Evolutionary conservation across 1,140 invertebrate species (phyloP), one percentile per base, ranked within the genome.

Genomic region (Hyposmocoma kahamanoa): DNA sequence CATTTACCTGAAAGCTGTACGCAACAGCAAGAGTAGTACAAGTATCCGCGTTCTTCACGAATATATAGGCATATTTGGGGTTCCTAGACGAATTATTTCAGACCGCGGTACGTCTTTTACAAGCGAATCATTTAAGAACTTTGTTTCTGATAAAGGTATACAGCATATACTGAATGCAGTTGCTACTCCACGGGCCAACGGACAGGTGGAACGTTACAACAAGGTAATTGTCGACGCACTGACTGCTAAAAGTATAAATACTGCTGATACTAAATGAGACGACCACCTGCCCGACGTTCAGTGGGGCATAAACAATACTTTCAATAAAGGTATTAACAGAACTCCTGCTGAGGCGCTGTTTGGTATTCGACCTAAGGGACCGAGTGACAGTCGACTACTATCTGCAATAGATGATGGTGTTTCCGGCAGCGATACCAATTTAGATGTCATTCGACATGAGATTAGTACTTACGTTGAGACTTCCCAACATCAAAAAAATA

Each of bases 21-120:
- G 22, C 6, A 50, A 50, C 10, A 50, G 38, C 0, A 50, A 42
- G 13, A 22, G 24, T 10, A 6, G 15, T 26, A 42, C 47, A 8
- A 42, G 22, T 11, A 50, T 50, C 2, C 42, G 34, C 13, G 26
- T 26, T 2, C n/a, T 42, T 22, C 10, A 24, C 3, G 39, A 50
- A n/a, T 42, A 42, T 42, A 42, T 50, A 22, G 39, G 24, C n/a
- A 50, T 34, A 6, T 50, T 50, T 42, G 36, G 47, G 8, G 36
- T 49, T 28, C 36, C 47, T 2, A n/a, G 47, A 1, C 22, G 47
- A 22, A 3, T 49, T 11, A 30, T 49, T 19, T 41, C 47, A 3
- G 47, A 47, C 13, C 19, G 45, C 1, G 32, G 45, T 5, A 47
- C 45, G 11, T 18, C 42, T 5, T 46, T 46, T 22, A 46, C 44